Evolutionary conservation across 2,888 invertebrate species (phyloP), one percentile per base, ranked within the genome.

Genomic region (Cephus pulcher): DNA sequence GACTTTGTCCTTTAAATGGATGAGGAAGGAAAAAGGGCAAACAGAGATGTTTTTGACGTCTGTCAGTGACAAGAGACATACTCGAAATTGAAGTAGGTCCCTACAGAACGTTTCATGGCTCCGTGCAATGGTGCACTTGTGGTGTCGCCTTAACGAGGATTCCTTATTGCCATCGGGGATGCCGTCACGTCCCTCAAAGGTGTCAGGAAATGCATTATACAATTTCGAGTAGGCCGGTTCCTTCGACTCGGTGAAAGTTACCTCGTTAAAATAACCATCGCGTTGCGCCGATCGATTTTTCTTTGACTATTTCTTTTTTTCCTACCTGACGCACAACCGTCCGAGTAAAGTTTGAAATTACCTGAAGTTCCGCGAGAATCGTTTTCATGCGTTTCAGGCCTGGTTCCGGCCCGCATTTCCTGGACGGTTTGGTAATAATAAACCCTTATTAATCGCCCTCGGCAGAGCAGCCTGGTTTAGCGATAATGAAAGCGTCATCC

Each of bases 171-270:
- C 71, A 70, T 75, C 75, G 71, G 15, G 23, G 70, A 11, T 1
- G 75, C 34, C 70, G 56, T 56, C 56, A 56, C 23, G 56, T 56
- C 23, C 56, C 75, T 78, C 32, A 33, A n/a, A 69, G 70, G 56
- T 74, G 78, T 75, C 78, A 40, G 78, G 78, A 75, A 78, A 75
- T 70, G 75, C 78, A 75, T 78, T 78, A 69, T 75, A 75, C 34
- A 78, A 78, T 78, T 78, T 78, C 75, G 33, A 75, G 40, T 40
- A 23, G 75, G 56, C 40, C 74, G 76, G 33, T 68, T 69, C 11
- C 11, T 23, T 73, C 15, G 15, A 23, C 30, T 34, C 35, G 37
- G 37, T 74, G 35, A 74, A 23, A 74, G 71, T 76, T 40, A 11
- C 34, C 34, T 35, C 35, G 56, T 56, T 56, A 56, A 56, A 56